Conservation (phyloP, 2,113 vertebrate genomes). For the Macaca nemestrina region DNA sequence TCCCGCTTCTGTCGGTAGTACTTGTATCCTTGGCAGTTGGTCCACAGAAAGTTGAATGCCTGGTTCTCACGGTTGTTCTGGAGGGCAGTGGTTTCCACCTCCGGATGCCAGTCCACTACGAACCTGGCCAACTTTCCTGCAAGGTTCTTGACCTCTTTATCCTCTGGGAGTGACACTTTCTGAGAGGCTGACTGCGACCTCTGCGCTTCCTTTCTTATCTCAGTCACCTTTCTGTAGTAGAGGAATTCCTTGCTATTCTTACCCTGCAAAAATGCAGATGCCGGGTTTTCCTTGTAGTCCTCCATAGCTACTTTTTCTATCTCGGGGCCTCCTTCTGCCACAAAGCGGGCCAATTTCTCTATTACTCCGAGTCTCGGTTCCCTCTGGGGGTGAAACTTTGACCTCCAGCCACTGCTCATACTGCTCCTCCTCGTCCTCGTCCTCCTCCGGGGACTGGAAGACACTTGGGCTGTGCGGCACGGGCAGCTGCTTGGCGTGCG, state of each 20-base stretch:
- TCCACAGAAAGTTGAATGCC: slow-evolving; percentile 94
- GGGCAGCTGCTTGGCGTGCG: no score
- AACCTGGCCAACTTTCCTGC: slow-evolving; percentile 93
- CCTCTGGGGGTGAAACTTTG: slow-evolving; percentile 99
- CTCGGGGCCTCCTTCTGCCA: slow-evolving; percentile 94
- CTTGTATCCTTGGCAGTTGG: slow-evolving; percentile 90
- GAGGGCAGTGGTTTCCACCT: slow-evolving; percentile 94
- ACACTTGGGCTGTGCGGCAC: no score
- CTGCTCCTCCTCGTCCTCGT: no score
- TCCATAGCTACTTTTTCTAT: slow-evolving; percentile 95
- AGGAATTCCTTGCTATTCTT: slow-evolving; percentile 94
- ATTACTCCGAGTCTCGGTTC: slow-evolving; percentile 92
- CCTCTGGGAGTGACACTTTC: slow-evolving; percentile 98
- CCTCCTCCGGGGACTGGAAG: no score
- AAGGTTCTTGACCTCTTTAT: slow-evolving; percentile 92
- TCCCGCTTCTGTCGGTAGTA: slow-evolving; percentile 93
- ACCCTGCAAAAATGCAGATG: slow-evolving; percentile 95
- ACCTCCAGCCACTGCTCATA: no score
- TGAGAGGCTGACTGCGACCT: slow-evolving; percentile 77
- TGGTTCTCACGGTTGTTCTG: slow-evolving; percentile 93
- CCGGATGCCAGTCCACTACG: slow-evolving; percentile 93
- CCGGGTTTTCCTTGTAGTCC: slow-evolving; percentile 94
- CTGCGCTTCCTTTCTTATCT: slow-evolving; percentile 87
- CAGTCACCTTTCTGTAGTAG: slow-evolving; percentile 96
- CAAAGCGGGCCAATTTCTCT: slow-evolving; percentile 96